Percentiles rank a stretch among this genome's conserved stretches.
Evolutionary conservation across 2,888 invertebrate species (phyloP).

Genomic region (Agriopis aurantiaria): DNA sequence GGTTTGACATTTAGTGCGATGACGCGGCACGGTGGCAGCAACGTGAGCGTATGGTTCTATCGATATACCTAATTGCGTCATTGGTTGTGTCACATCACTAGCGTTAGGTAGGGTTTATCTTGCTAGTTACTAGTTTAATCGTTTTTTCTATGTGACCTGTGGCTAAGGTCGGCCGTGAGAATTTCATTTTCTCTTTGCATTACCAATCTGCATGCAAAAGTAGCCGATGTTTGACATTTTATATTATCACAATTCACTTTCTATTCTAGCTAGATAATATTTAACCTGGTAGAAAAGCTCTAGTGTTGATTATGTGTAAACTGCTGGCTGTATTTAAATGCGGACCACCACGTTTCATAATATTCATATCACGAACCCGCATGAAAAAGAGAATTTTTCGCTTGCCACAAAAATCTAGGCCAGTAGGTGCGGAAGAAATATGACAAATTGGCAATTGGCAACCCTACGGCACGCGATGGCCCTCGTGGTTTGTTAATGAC

Average conservation of each 20-base stretch:
- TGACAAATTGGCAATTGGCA: constrained; percentile 16
- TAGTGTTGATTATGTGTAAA: not conserved
- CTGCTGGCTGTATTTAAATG: constrained; percentile 6
- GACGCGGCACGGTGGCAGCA: constrained; percentile 15
- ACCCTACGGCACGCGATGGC: constrained; percentile 17
- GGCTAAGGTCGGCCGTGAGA: not conserved
- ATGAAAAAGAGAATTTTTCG: constrained; percentile 18
- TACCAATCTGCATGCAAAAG: not conserved
- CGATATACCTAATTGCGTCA: constrained; percentile 15
- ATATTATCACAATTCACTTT: not conserved
- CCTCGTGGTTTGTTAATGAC: constrained; percentile 44
- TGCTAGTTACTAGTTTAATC: not conserved
- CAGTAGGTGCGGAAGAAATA: constrained; percentile 9
- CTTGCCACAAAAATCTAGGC: constrained; percentile 20
- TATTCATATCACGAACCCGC: constrained; percentile 21
- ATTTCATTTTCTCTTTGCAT: not conserved
- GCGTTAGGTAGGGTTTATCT: constrained; percentile 6
- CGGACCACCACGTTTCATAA: not conserved
- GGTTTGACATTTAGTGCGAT: constrained; percentile 24
- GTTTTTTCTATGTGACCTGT: not conserved
- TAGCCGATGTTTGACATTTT: not conserved
- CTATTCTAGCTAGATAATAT: not conserved
- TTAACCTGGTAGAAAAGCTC: not conserved
- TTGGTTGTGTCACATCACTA: constrained; percentile 20
- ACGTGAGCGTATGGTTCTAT: constrained; percentile 20